Conservation (phyloP, 1,140 invertebrate genomes). For the Drosophila pseudoananassae region DNA sequence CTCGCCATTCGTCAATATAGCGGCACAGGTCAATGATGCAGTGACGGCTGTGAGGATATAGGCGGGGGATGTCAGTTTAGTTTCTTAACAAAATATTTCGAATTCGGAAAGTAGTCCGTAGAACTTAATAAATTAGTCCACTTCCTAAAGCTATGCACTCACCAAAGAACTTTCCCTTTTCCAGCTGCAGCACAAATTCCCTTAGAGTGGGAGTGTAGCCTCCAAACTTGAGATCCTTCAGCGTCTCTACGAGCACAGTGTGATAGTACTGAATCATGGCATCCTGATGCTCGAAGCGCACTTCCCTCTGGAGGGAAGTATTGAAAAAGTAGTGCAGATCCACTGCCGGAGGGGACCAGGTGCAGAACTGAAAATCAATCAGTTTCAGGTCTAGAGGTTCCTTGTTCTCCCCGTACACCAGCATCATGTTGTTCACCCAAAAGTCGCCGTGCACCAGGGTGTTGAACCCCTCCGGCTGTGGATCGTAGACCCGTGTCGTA, state of each 20-base stretch:
- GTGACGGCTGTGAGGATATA: constrained; percentile 53
- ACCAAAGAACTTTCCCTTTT: constrained; percentile 72
- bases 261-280: constrained; percentile 75
- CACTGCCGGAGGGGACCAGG: constrained; percentile 71
- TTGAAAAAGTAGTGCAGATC: constrained; percentile 79
- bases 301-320: constrained; percentile 45
- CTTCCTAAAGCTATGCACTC: constrained; percentile 1
- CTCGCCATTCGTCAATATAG: constrained; percentile 65
- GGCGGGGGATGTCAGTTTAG: background rate
- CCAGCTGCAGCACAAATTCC: constrained; percentile 66
- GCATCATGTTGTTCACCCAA: constrained; percentile 89
- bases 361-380: constrained; percentile 79
- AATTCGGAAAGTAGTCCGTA: background rate
- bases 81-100: no score
- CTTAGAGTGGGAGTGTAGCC: constrained; percentile 66
- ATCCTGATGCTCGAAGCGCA: constrained; percentile 52
- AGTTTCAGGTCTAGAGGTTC: constrained; percentile 84
- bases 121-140: background rate
- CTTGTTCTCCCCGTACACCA: constrained; percentile 84
- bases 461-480: constrained; percentile 85
- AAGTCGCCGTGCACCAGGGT: constrained; percentile 88
- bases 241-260: constrained; percentile 51
- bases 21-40: constrained; percentile 42
- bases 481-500: constrained; percentile 53
- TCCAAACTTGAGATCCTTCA: constrained; percentile 58